Base-by-base conservation (phyloP, 2,113 vertebrate genomes). In the Nematolebias whitei region DNA sequence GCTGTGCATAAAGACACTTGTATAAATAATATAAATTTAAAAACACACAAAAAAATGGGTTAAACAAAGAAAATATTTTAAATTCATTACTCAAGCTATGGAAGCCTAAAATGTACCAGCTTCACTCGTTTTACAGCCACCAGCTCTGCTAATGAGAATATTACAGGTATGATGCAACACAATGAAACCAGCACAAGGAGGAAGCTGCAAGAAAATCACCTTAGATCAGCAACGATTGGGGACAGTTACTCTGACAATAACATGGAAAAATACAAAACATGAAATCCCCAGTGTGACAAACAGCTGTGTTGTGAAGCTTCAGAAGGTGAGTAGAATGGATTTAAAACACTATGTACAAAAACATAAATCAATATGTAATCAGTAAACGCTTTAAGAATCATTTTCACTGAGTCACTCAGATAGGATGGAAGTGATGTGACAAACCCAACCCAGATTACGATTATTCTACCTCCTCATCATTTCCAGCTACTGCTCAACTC, bases 101-200 rank as follows among this genome's bases (percentile, higher is more conserved):
- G 58, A 51, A 52, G 47, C 39, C 43, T 15, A 39, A 65, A 71
- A 62, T 2, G 4, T 59, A 71, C 68, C 65, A 47, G 32, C 55
- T 62, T 69, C 39, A 53, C 70, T 72, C 54, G 38, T 47, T 23
- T 20, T 50, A 23, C 23, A 55, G 50, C 50, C 58, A 58, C 41
- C 49, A 64, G 50, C 51, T 62, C 47, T 43, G 38, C 32, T 73
- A 61, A 80, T 64, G 39, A 38, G 48, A 49, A 74, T 64, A 63
- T 70, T 68, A 80, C 64, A 55, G 62, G 70, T 66, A 61, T 87
- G 87, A 90, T 74, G 83, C 80, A 90, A 90, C 58, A 50, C 56
- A 51, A 47, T 60, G 84, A 87, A 90, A 88, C 57, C 18, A 67
- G 15, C 2, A 18, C 13, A 26, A 9, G 19, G 71, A 55, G 20